Conservation (phyloP, 1,140 invertebrate genomes). For the Vanessa atalanta region DNA sequence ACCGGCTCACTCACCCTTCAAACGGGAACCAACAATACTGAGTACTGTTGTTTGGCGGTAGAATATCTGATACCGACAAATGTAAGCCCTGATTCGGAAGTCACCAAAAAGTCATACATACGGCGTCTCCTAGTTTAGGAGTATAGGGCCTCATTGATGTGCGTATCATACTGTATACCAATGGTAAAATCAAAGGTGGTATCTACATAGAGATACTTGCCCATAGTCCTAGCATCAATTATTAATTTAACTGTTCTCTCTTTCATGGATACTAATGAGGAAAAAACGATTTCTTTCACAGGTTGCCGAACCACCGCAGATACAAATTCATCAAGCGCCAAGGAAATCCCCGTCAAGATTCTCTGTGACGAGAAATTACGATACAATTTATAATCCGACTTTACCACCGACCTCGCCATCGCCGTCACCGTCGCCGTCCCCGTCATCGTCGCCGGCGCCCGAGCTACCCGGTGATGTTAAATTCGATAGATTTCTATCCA, state of each 20-base stretch:
- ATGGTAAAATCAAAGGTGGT: too few relatives aligned
- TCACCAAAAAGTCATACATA: too few relatives aligned
- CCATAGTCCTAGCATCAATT: too few relatives aligned
- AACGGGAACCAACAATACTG: too few relatives aligned
- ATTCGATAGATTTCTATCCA: not conserved
- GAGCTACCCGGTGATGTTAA: slow-evolving; percentile 19
- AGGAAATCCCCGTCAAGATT: slow-evolving; percentile 62
- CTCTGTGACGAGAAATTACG: slow-evolving; percentile 74
- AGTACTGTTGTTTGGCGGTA: too few relatives aligned
- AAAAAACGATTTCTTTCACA: slow-evolving; percentile 37
- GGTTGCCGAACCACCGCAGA: slow-evolving; percentile 65
- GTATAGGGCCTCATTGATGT: too few relatives aligned
- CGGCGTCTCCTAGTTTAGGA: too few relatives aligned
- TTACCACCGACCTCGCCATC: slow-evolving; percentile 41
- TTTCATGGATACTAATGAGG: not conserved
- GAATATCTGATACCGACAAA: too few relatives aligned
- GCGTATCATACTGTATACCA: too few relatives aligned
- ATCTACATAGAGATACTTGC: too few relatives aligned
- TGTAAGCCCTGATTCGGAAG: too few relatives aligned
- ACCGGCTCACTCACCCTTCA: too few relatives aligned
- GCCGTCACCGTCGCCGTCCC: slow-evolving; percentile 35
- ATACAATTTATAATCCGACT: slow-evolving; percentile 57
- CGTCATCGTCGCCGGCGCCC: slow-evolving; percentile 22
- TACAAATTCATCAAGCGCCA: slow-evolving; percentile 57
- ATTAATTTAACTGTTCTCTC: not conserved